Conservation (phyloP, 2,797 vertebrate species). For the Cyprinodon diabolis region DNA sequence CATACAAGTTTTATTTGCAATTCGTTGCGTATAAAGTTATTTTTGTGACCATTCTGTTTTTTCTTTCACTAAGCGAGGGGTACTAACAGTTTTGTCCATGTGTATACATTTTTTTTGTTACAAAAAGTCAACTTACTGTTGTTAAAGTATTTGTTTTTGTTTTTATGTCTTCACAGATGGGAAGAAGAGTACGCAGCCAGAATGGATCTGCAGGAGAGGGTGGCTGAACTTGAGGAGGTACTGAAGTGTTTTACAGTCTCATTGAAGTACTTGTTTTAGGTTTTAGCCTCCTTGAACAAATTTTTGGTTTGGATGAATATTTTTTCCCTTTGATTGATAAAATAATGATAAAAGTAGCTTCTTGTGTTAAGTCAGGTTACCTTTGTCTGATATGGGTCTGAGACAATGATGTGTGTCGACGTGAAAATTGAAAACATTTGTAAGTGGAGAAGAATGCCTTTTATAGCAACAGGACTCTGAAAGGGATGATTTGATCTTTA, state of each 20-base stretch:
- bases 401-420: too few species aligned
- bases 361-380: not conserved
- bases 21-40: too few species aligned
- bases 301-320: not conserved
- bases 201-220: constrained; percentile 88
- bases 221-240: constrained; percentile 66
- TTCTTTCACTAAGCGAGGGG: too few species aligned
- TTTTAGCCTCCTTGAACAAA: not conserved
- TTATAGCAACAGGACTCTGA: too few species aligned
- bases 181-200: constrained; percentile 90
- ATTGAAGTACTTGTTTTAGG: not conserved
- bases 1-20: too few species aligned
- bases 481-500: too few species aligned
- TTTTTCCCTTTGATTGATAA: not conserved
- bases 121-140: not conserved
- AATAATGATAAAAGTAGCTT: not conserved
- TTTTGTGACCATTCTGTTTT: too few species aligned
- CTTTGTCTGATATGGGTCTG: too few species aligned
- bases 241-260: not conserved
- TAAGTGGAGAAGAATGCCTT: too few species aligned
- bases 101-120: not conserved
- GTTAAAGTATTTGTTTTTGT: not conserved
- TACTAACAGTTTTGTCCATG: not conserved
- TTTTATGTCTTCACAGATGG: constrained; percentile 80
- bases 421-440: too few species aligned